Base-by-base conservation (phyloP, 2,113 vertebrate genomes). In the Mesoclemmys tuberculata region DNA sequence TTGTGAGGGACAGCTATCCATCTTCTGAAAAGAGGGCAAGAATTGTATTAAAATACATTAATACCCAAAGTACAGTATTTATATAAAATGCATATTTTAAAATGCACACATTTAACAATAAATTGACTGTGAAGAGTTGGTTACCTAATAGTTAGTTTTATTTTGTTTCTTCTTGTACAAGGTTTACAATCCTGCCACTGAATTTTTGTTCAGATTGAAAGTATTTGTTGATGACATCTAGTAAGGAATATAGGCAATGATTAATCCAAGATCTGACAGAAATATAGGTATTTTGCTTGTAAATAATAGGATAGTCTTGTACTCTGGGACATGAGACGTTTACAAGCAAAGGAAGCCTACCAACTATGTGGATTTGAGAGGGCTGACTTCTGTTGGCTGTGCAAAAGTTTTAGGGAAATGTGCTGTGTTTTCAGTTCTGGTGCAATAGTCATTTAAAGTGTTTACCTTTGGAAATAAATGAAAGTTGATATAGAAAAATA, bases 341-440 rank as follows among this genome's bases (percentile, higher is more conserved):
- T 82, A 48, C 6, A 54, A 31, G 3, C 6, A 58, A 11, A 2
- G 41, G 14, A 84, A 91, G 22, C 8, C 2, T 0, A 38, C 2
- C 2, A 48, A 1, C 75, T 88, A 5, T 82, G 19, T 48, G 58
- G 3, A 10, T 77, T 19, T 5, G 2, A 77, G 0, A 77, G 56
- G 31, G 56, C 3, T n/a, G 10, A 18, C 35, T 88, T 82, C 80
- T 78, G 38, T 74, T 82, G 86, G 88, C 44, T 78, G 41, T 24
- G 80, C 26, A 95, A 31, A 90, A 87, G 64, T 26, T 74, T 31
- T 41, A 9, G 8, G 49, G 5, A 75, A n/a, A 24, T 2, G 12
- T 13, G n/a, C 4, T 41, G 27, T 87, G 14, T 9, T 14, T 2
- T 13, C n/a, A 85, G 31, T 11, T 38, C 29, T 61, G 29, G 13